Percentiles rank a stretch among this genome's conserved stretches.
Conservation (phyloP, 1,140 invertebrate genomes). For the Drosophila bifasciata region DNA sequence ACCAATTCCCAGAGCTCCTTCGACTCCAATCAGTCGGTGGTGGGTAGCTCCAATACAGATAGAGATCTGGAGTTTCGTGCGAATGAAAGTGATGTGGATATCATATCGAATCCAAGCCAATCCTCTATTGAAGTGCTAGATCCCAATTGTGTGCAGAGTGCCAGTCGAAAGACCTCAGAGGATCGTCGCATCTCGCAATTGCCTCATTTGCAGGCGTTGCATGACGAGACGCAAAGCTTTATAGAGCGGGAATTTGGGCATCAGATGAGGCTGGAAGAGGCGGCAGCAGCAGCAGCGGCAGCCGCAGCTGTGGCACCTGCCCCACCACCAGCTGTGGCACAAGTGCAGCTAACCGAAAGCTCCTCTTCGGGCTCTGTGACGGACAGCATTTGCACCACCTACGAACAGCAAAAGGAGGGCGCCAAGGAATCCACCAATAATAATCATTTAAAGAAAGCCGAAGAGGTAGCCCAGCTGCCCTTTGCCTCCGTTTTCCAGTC, state of each 20-base stretch:
- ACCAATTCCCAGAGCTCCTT: slow-evolving; percentile 80
- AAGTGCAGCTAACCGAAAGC: slow-evolving; percentile 86
- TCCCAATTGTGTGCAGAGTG: slow-evolving; percentile 83
- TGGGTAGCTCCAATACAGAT: slow-evolving; percentile 82
- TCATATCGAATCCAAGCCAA: slow-evolving; percentile 88
- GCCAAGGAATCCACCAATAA: slow-evolving; percentile 6
- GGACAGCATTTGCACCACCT: slow-evolving; percentile 87
- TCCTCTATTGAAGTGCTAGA: slow-evolving; percentile 88
- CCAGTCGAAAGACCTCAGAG: slow-evolving; percentile 76
- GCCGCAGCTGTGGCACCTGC: background rate
- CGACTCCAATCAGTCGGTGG: slow-evolving; percentile 81
- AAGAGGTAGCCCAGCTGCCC: slow-evolving; percentile 27
- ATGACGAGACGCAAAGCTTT: slow-evolving; percentile 62
- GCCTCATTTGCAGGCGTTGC: slow-evolving; percentile 52
- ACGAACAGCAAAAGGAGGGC: slow-evolving; percentile 84
- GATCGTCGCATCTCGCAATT: slow-evolving; percentile 67
- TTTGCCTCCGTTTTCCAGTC: slow-evolving; percentile 75
- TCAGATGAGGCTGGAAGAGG: slow-evolving; percentile 18
- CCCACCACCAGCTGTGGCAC: slow-evolving; percentile 32
- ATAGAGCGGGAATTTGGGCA: slow-evolving; percentile 61
- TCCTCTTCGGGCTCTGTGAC: slow-evolving; percentile 87
- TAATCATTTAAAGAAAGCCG: slow-evolving; percentile 43
- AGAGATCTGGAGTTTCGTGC: slow-evolving; percentile 75
- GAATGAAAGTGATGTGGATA: slow-evolving; percentile 87
- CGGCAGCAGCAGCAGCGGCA: background rate